Conservation (phyloP, 2,888 invertebrate species). For the Drosophila anomalata region DNA sequence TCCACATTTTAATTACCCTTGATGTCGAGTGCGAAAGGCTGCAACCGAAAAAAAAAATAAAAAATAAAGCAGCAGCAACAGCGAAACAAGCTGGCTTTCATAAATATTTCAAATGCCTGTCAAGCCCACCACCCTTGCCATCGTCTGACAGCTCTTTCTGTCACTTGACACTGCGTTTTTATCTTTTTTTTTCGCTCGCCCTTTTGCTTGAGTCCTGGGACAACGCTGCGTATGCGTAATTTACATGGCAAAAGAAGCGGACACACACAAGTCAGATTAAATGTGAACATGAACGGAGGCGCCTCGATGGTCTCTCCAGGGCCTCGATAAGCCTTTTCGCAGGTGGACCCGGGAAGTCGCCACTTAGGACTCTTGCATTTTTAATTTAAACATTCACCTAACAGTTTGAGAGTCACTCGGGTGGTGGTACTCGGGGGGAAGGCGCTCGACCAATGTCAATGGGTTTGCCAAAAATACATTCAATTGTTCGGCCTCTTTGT, state of each 20-base stretch:
- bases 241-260: slow-evolving; percentile 12
- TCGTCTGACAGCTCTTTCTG: slow-evolving; percentile 33
- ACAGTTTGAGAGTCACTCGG: slow-evolving; percentile 40
- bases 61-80: slow-evolving; percentile 3
- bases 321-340: slow-evolving; percentile 45
- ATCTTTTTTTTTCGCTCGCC: slow-evolving; percentile 19
- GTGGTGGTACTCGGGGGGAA: not conserved
- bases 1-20: slow-evolving; percentile 69
- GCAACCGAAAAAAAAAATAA: slow-evolving; percentile 29
- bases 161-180: slow-evolving; percentile 45
- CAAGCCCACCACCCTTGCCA: slow-evolving; percentile 9
- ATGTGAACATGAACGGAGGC: slow-evolving; percentile 9
- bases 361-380: slow-evolving; percentile 66
- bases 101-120: slow-evolving; percentile 49
- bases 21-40: slow-evolving; percentile 64
- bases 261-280: slow-evolving; percentile 1
- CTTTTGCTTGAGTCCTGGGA: slow-evolving; percentile 14
- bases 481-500: slow-evolving; percentile 41
- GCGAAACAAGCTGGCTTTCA: slow-evolving; percentile 37
- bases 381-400: slow-evolving; percentile 60
- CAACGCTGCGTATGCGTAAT: slow-evolving; percentile 66
- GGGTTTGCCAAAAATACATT: slow-evolving; percentile 48
- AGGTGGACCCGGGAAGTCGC: slow-evolving; percentile 34
- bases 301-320: slow-evolving; percentile 23
- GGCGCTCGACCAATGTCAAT: slow-evolving; percentile 32